A percentile compares a stretch with the other conserved stretches of the same genome.
Evolutionary conservation across 1,140 invertebrate genomes (phyloP).

Genomic region (Zaprionus tsacasi): DNA sequence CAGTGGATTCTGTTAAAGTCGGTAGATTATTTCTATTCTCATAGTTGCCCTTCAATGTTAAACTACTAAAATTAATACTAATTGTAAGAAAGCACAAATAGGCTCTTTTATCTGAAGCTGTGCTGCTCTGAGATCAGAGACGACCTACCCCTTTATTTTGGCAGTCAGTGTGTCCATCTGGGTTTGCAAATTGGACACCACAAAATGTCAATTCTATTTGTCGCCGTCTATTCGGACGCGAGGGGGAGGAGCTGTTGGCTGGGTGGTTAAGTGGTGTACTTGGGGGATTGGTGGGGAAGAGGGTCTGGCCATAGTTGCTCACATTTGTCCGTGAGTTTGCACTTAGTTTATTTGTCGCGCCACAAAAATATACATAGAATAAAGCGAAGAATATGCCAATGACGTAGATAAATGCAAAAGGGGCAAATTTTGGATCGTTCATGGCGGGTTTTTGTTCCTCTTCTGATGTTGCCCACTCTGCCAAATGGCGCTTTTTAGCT

Average conservation of each 20-base stretch:
- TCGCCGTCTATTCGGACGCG: slow-evolving; percentile 25
- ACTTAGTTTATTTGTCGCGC: slow-evolving; percentile 76
- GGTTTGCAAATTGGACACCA: slow-evolving; percentile 70
- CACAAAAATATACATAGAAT: slow-evolving; percentile 56
- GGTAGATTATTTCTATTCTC: too few relatives aligned
- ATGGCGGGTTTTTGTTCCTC: slow-evolving; percentile 25
- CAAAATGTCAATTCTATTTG: slow-evolving; percentile 78
- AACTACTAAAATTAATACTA: neutral
- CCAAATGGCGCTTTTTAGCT: slow-evolving; percentile 42
- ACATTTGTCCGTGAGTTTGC: slow-evolving; percentile 58
- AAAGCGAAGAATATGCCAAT: slow-evolving; percentile 77
- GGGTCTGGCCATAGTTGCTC: slow-evolving; percentile 1
- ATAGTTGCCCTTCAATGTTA: too few relatives aligned
- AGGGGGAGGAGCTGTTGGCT: neutral
- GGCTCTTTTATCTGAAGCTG: too few relatives aligned
- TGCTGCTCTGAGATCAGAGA: too few relatives aligned
- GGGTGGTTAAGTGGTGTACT: slow-evolving; percentile 10
- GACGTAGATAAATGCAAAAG: slow-evolving; percentile 80
- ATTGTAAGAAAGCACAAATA: neutral
- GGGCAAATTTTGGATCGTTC: slow-evolving; percentile 73
- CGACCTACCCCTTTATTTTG: neutral
- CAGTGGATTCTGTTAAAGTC: neutral
- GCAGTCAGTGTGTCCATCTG: slow-evolving; percentile 40
- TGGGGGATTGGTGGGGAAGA: neutral
- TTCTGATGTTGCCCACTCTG: slow-evolving; percentile 25